Base-by-base conservation (phyloP, 1,140 invertebrate genomes). In the Bombus impatiens region DNA sequence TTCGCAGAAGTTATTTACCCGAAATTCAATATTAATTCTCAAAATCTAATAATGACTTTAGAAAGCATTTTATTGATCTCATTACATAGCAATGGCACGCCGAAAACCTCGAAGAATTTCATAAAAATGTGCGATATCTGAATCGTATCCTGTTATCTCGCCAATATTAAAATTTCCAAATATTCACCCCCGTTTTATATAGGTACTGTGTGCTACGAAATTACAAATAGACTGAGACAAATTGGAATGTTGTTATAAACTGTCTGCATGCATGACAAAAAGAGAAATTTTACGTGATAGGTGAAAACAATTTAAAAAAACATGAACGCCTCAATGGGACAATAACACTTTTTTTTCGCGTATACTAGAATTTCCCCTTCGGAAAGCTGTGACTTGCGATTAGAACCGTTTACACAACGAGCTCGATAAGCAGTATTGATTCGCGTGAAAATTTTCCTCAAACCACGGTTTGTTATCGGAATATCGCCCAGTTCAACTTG, bases 401-500 rank as follows among this genome's bases (percentile, higher is more conserved):
- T 87, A 72, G 28, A 18, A 65, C 47, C 37, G 59, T 78, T 89
- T 87, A 79, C 28, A 85, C 37, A 65, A 25, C 22, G 59, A 18
- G n/a, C 5, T 74, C 28, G 78, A 86, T 86, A 88, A 88, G 74
- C 67, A 68, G 35, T 82, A 86, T 86, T 62, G 75, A 86, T 82
- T 78, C 40, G 10, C 25, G 74, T 74, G 71, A 87, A 67, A 88
- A 81, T 86, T 86, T 85, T 82, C 47, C 67, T 37, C 25, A 28
- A 25, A 40, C 53, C 76, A 40, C 35, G n/a, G 71, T 67, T 76
- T 35, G 59, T 84, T 88, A 88, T 87, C 78, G 22, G 70, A 78
- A 85, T 65, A 42, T 77, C 47, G 40, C 74, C 13, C 74, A 5
- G 5, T 47, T 65, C 65, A 15, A 35, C 18, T 22, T 53, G 47